A percentile compares a stretch with the other conserved stretches of the same genome.
Evolutionary conservation across 2,113 vertebrate species (phyloP).

Genomic region (Stictonetta naevosa): DNA sequence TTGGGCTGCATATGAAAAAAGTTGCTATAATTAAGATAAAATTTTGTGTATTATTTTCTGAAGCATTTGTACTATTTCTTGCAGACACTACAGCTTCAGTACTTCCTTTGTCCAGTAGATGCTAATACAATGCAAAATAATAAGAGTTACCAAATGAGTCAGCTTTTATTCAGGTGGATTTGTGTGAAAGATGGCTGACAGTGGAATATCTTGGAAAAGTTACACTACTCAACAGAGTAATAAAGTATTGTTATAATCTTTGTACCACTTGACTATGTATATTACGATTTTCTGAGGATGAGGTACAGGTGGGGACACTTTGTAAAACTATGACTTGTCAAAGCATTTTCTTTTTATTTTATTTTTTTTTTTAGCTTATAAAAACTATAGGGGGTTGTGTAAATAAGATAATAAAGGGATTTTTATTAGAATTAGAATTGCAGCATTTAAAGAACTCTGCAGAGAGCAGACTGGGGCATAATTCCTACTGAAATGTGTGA

Average conservation of each 20-base stretch:
- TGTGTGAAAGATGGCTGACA: background rate
- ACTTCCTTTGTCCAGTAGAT: background rate
- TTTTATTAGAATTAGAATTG: background rate
- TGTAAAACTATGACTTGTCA: background rate
- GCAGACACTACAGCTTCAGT: background rate
- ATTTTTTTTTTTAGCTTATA: background rate
- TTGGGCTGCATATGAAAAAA: background rate
- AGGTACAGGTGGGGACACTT: background rate
- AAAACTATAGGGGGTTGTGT: background rate
- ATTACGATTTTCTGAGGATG: background rate
- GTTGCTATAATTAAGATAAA: background rate
- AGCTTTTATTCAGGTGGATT: background rate
- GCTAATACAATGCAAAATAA: background rate
- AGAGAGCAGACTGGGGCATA: background rate
- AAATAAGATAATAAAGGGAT: background rate
- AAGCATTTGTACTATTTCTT: background rate
- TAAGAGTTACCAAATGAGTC: background rate
- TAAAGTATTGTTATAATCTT: background rate
- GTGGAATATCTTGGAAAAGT: background rate
- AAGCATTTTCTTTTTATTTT: background rate
- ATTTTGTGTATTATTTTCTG: background rate
- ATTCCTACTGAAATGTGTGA: background rate
- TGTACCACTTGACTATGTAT: background rate
- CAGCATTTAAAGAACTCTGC: background rate
- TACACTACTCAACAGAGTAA: background rate